phyloP scores from a whole-genome alignment of 2,888 invertebrate genomes.

The Cabera pusaria region DNA sequence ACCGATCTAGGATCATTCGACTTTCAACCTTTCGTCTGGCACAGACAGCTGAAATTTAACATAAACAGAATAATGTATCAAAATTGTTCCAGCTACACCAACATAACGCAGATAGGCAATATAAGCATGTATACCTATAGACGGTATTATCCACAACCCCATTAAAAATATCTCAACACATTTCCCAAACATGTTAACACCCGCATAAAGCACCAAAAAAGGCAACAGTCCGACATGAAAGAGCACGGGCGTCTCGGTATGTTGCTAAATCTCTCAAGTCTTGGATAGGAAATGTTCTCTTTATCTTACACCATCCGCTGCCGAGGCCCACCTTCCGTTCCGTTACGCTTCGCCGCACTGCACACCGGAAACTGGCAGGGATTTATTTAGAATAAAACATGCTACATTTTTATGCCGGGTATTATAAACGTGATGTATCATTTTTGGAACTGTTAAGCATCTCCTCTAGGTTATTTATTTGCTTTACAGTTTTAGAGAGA shows the following conservation, averaged over 20 bases:
- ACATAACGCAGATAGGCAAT: no score
- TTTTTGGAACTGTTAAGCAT: conserved; percentile 20
- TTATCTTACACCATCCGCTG: conserved; percentile 81
- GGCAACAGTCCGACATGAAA: conserved; percentile 49
- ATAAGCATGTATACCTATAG: no score
- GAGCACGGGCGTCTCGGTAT: conserved; percentile 59
- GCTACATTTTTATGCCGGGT: conserved; percentile 41
- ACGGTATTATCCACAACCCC: no score
- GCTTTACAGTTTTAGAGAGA: no score
- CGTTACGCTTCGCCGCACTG: conserved; percentile 65
- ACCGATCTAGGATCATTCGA: no score
- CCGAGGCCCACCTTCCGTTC: conserved; percentile 74
- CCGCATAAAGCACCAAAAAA: conserved; percentile 23
- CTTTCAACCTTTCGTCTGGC: no score
- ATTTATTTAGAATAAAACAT: conserved; percentile 68
- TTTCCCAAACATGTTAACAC: conserved; percentile 20
- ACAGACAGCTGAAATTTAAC: no score
- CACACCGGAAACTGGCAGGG: conserved; percentile 67
- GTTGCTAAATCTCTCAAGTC: conserved; percentile 76
- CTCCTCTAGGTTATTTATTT: conserved; percentile 2
- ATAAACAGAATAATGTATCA: no score
- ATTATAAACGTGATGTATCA: conserved; percentile 31
- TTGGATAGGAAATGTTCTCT: conserved; percentile 81
- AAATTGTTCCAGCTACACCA: no score
- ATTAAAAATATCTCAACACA: conserved; percentile 6